phyloP scores from a whole-genome alignment of 2,113 vertebrate species.

The Paramormyrops kingsleyae region DNA sequence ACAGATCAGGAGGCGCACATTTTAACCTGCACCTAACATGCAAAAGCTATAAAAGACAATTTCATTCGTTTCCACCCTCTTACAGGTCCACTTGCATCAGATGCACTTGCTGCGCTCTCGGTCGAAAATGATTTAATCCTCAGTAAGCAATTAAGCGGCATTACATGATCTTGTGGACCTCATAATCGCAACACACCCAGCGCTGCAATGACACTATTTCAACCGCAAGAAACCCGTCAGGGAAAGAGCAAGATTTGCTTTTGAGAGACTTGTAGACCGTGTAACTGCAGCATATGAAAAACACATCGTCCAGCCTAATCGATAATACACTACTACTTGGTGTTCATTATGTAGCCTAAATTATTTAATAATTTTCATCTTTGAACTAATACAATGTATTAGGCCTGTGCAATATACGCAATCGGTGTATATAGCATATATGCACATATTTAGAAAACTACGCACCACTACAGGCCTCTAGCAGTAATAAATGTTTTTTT shows the following conservation, averaged over 20 bases:
- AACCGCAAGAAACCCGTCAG: conserved; percentile 22
- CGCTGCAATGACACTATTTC: conserved; percentile 23
- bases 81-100: not conserved
- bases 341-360: not conserved
- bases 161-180: not conserved
- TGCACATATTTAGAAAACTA: not conserved
- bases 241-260: not conserved
- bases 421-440: not conserved
- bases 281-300: not conserved
- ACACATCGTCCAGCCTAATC: not conserved
- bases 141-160: not conserved
- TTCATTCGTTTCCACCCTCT: not conserved
- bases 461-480: not conserved
- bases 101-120: conserved; percentile 13
- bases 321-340: not conserved
- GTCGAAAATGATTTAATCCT: conserved; percentile 22
- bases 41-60: not conserved
- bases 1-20: not conserved
- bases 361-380: not conserved
- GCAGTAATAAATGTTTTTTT: not conserved
- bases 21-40: not conserved
- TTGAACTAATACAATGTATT: not conserved
- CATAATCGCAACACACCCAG: conserved; percentile 34
- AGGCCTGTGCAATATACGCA: not conserved
- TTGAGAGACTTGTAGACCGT: not conserved